A percentile compares a stretch with the other conserved stretches of the same genome.
phyloP scores from a whole-genome alignment of 2,888 invertebrate genomes.

The Oasisia sp. region DNA sequence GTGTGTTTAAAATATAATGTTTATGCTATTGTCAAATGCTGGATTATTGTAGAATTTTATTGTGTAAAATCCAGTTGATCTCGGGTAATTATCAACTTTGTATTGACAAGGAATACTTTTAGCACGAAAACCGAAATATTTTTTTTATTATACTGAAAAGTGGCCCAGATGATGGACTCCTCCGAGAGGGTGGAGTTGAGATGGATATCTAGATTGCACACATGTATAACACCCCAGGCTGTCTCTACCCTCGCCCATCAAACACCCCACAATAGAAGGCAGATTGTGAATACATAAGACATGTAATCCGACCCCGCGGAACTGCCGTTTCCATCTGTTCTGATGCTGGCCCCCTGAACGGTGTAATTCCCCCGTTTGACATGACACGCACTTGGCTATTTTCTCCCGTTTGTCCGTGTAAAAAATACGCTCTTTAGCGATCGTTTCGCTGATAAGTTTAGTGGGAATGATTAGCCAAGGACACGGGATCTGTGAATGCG shows the following conservation, averaged over 20 bases:
- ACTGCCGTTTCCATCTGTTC: neutral
- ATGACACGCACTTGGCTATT: neutral
- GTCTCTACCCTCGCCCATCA: neutral
- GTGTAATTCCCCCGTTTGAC: too few species aligned
- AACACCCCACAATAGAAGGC: neutral
- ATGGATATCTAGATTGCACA: neutral
- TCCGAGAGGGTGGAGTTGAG: neutral
- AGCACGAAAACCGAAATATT: neutral
- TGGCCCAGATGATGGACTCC: neutral
- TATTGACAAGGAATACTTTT: neutral
- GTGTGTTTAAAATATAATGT: neutral
- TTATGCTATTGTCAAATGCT: neutral
- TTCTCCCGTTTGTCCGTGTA: neutral
- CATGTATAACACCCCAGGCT: neutral
- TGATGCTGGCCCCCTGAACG: neutral
- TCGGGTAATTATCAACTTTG: neutral
- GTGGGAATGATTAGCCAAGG: neutral
- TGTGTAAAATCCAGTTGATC: neutral
- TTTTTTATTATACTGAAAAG: neutral
- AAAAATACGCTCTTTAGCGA: neutral
- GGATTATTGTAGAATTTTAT: neutral
- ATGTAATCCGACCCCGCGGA: neutral
- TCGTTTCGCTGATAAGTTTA: neutral
- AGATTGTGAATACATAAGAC: conserved; percentile 17
- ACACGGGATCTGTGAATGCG: neutral